Conservation (phyloP, 1,140 invertebrate species). For the Drosophila repleta region DNA sequence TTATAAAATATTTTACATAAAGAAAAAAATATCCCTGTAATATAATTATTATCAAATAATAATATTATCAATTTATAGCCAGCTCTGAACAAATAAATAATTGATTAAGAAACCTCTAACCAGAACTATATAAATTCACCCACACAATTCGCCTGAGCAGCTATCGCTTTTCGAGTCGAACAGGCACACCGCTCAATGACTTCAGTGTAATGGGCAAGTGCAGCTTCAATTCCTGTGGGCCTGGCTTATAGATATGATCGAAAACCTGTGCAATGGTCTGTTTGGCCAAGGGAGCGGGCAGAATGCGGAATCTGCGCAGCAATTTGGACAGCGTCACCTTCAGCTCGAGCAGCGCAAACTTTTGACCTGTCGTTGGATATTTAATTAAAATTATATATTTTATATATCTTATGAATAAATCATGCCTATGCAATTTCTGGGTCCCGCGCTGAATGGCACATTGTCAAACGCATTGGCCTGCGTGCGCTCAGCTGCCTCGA, state of each 20-base stretch:
- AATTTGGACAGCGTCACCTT: conserved; percentile 84
- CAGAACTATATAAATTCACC: no score
- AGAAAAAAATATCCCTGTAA: no score
- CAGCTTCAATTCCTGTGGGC: conserved; percentile 42
- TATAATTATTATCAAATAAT: no score
- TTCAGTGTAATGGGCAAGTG: conserved; percentile 51
- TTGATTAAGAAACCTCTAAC: no score
- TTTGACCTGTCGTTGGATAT: conserved; percentile 80
- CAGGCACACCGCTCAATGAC: conserved; percentile 49
- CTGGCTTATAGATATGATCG: conserved; percentile 25
- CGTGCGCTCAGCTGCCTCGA: conserved; percentile 84
- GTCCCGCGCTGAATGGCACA: conserved; percentile 86
- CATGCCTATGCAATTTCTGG: conserved; percentile 74
- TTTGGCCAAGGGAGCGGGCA: conserved; percentile 41
- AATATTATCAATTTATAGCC: no score
- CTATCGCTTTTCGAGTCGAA: conserved; percentile 24
- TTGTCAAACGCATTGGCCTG: conserved; percentile 84
- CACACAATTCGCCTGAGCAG: no score
- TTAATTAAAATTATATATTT: not conserved
- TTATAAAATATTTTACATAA: no score
- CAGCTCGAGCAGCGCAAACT: conserved; percentile 84
- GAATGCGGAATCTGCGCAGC: conserved; percentile 66
- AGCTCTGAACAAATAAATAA: no score
- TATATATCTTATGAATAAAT: not conserved
- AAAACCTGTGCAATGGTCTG: conserved; percentile 40